Evolutionary conservation across 2,797 vertebrate genomes (phyloP).

Genomic region (Bovichtus variegatus): DNA sequence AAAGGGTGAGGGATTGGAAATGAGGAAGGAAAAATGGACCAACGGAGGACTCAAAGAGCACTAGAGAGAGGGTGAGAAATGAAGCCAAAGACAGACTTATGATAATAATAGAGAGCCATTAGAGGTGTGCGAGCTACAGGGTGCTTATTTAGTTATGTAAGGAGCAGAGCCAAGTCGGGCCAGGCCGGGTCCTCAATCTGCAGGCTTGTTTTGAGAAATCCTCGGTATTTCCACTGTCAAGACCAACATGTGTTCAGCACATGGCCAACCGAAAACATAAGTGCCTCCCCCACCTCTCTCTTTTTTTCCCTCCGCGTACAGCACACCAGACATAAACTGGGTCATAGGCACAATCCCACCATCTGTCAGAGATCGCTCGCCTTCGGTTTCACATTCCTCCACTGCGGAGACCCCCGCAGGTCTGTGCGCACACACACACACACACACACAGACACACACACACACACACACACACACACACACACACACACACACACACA

Average conservation of each 20-base stretch:
- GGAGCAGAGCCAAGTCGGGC: constrained; percentile 53
- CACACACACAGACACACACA: too few species aligned
- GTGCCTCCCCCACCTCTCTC: constrained; percentile 39
- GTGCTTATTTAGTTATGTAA: constrained; percentile 80
- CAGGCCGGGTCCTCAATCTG: constrained; percentile 58
- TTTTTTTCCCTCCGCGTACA: constrained; percentile 28
- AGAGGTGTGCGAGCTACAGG: constrained; percentile 52
- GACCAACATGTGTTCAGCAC: constrained; percentile 82
- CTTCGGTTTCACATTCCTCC: constrained; percentile 83
- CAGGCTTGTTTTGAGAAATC: constrained; percentile 79
- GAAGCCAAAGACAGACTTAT: constrained; percentile 44
- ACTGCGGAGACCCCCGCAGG: constrained; percentile 59
- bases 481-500: constrained; percentile 8
- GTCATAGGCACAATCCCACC: constrained; percentile 80
- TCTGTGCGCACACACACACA: constrained; percentile 46
- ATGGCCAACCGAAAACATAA: constrained; percentile 73
- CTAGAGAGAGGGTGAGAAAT: constrained; percentile 12
- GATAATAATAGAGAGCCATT: constrained; percentile 56
- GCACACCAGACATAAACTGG: constrained; percentile 73
- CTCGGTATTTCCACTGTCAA: constrained; percentile 77
- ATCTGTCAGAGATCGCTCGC: constrained; percentile 78
- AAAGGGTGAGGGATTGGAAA: constrained; percentile 23
- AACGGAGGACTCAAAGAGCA: not conserved
- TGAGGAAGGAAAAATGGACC: not conserved
- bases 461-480: constrained; percentile 22